These are phyloP conservation scores for Eupithecia pulchellata DNA, from an alignment of 2,888 invertebrate genomes.

Conservation along the genomic window DNA sequence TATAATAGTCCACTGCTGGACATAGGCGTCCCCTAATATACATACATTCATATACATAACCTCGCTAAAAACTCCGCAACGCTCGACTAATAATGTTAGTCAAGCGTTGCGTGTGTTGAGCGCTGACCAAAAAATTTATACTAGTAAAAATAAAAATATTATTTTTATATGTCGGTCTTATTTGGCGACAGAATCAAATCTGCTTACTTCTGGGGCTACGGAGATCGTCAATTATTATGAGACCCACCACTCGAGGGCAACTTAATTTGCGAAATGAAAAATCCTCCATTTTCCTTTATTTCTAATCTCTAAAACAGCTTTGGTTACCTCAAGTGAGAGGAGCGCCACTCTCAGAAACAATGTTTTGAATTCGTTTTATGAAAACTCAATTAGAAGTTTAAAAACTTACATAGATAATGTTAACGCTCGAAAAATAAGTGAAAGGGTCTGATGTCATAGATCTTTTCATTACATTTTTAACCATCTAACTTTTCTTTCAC, in stretches of 20 bases:
- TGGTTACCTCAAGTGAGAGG: not conserved
- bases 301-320: constrained; percentile 63
- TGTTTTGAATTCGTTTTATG: not conserved
- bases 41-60: too few species aligned
- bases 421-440: not conserved
- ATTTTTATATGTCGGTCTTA: too few species aligned
- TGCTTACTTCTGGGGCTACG: not conserved
- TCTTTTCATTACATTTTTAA: not conserved
- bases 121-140: too few species aligned
- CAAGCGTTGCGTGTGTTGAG: too few species aligned
- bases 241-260: constrained; percentile 42
- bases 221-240: constrained; percentile 29
- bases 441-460: too few species aligned
- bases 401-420: not conserved
- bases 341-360: not conserved
- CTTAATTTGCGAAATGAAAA: constrained; percentile 53
- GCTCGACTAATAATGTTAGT: too few species aligned
- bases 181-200: constrained; percentile 8
- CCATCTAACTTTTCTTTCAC: not conserved
- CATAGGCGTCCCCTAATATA: too few species aligned
- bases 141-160: too few species aligned
- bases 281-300: constrained; percentile 52
- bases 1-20: too few species aligned
- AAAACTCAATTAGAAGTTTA: not conserved
- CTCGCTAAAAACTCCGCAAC: too few species aligned